A percentile compares a stretch with the other conserved stretches of the same genome.
Conservation (phyloP, 2,113 vertebrate species). For the Setophaga petechia region DNA sequence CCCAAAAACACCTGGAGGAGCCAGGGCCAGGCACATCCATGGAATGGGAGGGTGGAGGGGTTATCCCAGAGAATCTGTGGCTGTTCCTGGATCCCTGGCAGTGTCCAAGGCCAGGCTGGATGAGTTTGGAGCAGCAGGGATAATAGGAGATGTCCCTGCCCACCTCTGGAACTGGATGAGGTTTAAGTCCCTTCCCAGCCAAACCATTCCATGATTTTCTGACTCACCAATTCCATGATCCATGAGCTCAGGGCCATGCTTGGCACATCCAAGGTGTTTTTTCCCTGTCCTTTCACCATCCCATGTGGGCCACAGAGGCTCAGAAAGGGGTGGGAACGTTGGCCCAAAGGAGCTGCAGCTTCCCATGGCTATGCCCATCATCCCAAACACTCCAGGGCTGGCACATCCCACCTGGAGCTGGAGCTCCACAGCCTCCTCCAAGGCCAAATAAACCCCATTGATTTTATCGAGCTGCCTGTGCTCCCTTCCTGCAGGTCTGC, state of each 20-base stretch:
- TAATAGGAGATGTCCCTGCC: not conserved
- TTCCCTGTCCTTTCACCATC: not conserved
- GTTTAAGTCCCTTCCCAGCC: not conserved
- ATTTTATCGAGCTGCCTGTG: not conserved
- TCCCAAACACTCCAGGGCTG: not conserved
- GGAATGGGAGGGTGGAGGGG: not conserved
- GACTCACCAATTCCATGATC: not conserved
- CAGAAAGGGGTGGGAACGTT: accelerated
- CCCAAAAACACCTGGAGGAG: not conserved
- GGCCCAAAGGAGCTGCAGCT: not conserved
- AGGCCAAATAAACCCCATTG: not conserved
- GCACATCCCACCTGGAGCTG: not conserved
- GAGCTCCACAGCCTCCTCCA: not conserved
- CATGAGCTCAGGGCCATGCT: accelerated
- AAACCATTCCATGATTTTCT: not conserved
- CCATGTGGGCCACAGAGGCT: not conserved
- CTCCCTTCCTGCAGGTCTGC: not conserved
- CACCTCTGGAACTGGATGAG: not conserved
- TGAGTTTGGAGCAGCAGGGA: not conserved
- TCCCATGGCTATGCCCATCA: not conserved
- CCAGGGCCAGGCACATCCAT: accelerated
- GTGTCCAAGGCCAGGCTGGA: not conserved
- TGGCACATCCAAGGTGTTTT: accelerated
- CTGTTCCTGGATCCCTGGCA: not conserved
- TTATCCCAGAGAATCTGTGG: not conserved